Evolutionary conservation across 2,113 vertebrate species (phyloP).

Genomic region (Platichthys flesus): DNA sequence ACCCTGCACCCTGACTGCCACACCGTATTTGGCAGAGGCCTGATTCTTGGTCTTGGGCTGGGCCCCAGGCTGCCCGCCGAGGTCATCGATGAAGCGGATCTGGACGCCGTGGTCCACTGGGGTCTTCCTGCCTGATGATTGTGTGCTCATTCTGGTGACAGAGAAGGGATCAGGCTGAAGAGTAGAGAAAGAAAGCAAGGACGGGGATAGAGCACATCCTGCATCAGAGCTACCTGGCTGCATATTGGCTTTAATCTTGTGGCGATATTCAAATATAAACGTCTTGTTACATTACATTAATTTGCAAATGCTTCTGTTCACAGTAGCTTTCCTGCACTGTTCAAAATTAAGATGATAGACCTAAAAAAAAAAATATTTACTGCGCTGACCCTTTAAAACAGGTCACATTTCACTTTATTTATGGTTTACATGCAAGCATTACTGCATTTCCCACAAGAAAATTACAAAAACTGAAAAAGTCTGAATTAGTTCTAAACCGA

Average conservation of each 20-base stretch:
- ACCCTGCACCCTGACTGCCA: conserved; percentile 93
- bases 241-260: no score
- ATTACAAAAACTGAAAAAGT: no score
- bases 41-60: conserved; percentile 61
- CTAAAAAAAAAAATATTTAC: no score
- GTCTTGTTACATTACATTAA: neutral
- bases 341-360: no score
- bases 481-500: no score
- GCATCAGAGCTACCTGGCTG: neutral
- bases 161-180: conserved; percentile 2
- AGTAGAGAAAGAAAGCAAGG: neutral
- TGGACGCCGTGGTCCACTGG: conserved; percentile 91
- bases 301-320: neutral
- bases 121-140: conserved; percentile 80
- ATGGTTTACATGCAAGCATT: no score
- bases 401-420: no score
- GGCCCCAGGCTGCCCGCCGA: conserved; percentile 56
- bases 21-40: conserved; percentile 86
- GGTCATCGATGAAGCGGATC: conserved; percentile 93
- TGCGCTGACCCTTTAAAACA: no score
- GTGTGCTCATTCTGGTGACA: conserved; percentile 74
- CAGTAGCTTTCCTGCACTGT: no score
- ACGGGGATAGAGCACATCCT: neutral
- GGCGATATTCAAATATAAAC: neutral
- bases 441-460: no score